phyloP scores from a whole-genome alignment of 1,140 invertebrate species.

The Neodiprion fabricii region DNA sequence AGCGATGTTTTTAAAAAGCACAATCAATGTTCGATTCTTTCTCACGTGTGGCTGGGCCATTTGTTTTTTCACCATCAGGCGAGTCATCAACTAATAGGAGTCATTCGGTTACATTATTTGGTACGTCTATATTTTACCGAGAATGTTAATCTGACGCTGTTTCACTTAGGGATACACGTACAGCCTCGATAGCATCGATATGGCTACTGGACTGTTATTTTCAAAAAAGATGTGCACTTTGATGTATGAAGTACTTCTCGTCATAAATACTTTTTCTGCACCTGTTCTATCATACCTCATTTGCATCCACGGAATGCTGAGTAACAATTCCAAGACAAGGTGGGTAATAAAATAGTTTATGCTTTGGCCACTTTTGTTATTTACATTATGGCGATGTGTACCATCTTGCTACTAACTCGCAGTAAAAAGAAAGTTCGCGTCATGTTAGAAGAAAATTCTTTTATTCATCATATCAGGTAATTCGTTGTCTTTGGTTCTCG shows the following conservation, averaged over 20 bases:
- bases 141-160: neutral
- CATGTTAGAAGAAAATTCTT: neutral
- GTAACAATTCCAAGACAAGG: neutral
- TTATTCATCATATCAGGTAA: neutral
- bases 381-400: neutral
- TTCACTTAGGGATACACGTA: constrained; percentile 78
- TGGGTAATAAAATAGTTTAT: neutral
- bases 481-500: too few relatives aligned
- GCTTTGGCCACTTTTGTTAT: neutral
- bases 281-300: constrained; percentile 62
- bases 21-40: constrained; percentile 20
- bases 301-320: constrained; percentile 48
- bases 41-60: constrained; percentile 69
- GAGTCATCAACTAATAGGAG: constrained; percentile 13
- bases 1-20: constrained; percentile 6
- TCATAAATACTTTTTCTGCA: constrained; percentile 68
- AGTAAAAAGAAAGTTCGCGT: neutral
- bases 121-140: neutral
- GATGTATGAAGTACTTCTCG: constrained; percentile 72
- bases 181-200: constrained; percentile 83
- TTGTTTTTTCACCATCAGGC: constrained; percentile 76
- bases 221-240: constrained; percentile 72
- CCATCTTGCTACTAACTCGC: neutral
- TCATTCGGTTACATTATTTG: neutral
- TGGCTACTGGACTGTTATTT: constrained; percentile 83